Conservation (phyloP, 1,140 invertebrate species). For the Drosophila pallidifrons region DNA sequence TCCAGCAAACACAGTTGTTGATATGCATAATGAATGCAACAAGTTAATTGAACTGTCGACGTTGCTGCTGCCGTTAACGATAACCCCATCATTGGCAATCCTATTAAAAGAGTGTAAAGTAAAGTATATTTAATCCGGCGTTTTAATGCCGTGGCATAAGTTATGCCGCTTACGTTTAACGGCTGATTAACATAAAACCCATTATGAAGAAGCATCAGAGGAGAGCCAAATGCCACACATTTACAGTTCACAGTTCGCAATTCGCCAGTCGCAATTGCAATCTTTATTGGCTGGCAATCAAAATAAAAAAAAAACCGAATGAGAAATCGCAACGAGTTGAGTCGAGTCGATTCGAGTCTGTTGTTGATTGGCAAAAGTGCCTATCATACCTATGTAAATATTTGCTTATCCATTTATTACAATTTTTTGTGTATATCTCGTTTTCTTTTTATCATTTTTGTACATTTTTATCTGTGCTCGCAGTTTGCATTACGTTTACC, state of each 20-base stretch:
- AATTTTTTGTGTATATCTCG: conserved; percentile 1
- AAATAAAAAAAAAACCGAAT: too few relatives aligned
- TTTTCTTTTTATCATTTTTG: conserved; percentile 6
- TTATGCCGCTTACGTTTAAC: background rate
- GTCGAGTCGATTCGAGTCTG: background rate
- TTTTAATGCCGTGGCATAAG: background rate
- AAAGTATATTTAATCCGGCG: background rate
- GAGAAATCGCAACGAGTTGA: background rate
- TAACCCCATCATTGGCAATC: background rate
- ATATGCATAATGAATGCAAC: background rate
- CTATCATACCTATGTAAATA: conserved; percentile 15
- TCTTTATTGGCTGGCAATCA: background rate
- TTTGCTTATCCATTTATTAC: conserved; percentile 26
- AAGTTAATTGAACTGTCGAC: background rate
- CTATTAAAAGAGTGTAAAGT: conserved; percentile 2
- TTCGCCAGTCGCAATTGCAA: too few relatives aligned
- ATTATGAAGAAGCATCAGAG: background rate
- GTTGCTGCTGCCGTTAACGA: background rate
- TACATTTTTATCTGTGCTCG: conserved; percentile 1
- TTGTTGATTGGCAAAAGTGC: conserved; percentile 1
- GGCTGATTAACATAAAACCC: conserved; percentile 1
- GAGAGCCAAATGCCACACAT: background rate
- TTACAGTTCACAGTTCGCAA: too few relatives aligned
- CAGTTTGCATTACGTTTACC: conserved; percentile 6
- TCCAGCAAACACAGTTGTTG: background rate